Evolutionary conservation across 2,888 invertebrate species (phyloP), one percentile per base, ranked within the genome.

Genomic region (Miltochrista miniata): DNA sequence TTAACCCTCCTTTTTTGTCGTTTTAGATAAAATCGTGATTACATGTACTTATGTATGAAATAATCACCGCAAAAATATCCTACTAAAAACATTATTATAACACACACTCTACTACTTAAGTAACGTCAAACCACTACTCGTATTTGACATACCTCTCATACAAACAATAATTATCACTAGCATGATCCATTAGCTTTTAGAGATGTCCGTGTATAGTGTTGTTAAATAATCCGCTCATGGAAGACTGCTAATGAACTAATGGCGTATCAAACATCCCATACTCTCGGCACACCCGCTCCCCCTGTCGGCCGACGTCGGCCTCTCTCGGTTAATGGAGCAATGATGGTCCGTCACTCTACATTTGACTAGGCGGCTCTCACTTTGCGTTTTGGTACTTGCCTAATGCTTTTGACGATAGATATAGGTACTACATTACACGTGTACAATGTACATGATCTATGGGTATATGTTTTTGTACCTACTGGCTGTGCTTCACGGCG

Each of bases 311-410:
- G 42, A 11, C 68, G 56, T 61, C 68, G 65, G 53, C 63, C 64
- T 70, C 76, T 73, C 79, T 75, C 76, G 61, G 76, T 74, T 90
- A 90, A 90, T 90, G 90, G 90, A 88, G 80, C 83, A 78, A 74
- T 83, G 87, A 83, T 87, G 88, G 87, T 85, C 87, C 85, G 88
- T 90, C 90, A 90, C 85, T 89, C 83, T 79, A 86, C 83, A 90
- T 90, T 89, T 87, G 88, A 90, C 88, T 88, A 83, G 88, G 76
- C 81, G 81, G 87, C 87, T 86, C 86, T 88, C 85, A 85, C 85
- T 79, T 76, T 76, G 78, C 73, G 79, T 81, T 83, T 83, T 76
- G 66, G 67, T 72, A 75, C 77, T 78, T 76, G 74, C 74, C 75
- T 76, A 84, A 85, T 79, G 76, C 74, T 70, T 68, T 68, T 69